Evolutionary conservation across 2,888 invertebrate genomes (phyloP).

Genomic region (Sinohyriopsis cumingii): DNA sequence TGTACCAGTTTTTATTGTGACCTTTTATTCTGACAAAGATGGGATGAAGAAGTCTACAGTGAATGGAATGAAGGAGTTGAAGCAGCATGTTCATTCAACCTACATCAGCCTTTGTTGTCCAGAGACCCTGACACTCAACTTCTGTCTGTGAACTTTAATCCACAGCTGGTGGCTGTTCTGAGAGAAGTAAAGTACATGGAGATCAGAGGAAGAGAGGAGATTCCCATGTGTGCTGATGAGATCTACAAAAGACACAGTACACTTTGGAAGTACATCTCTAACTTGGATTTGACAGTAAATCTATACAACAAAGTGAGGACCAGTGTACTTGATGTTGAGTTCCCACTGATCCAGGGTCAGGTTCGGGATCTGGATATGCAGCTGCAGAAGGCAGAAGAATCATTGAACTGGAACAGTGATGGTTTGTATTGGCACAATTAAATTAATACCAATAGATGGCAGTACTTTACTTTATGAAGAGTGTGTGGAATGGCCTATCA

Average conservation of each 20-base stretch:
- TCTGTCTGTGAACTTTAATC: conserved; percentile 87
- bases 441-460: conserved; percentile 2
- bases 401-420: conserved; percentile 88
- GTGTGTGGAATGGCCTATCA: too few species aligned
- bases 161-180: conserved; percentile 84
- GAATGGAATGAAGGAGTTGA: conserved; percentile 85
- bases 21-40: conserved; percentile 64
- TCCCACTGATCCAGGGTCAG: conserved; percentile 86
- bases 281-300: conserved; percentile 66
- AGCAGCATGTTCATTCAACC: conserved; percentile 81
- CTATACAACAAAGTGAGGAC: conserved; percentile 89
- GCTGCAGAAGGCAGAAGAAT: conserved; percentile 83
- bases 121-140: conserved; percentile 75
- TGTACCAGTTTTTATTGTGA: too few species aligned
- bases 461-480: background rate
- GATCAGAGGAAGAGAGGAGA: conserved; percentile 77
- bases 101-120: conserved; percentile 83
- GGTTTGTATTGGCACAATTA: conserved; percentile 74
- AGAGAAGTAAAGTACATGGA: conserved; percentile 92
- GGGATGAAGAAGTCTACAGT: conserved; percentile 81
- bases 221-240: conserved; percentile 76
- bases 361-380: conserved; percentile 87
- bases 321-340: conserved; percentile 87
- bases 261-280: conserved; percentile 81
- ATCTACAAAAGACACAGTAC: conserved; percentile 85